Percentiles rank a stretch among this genome's conserved stretches.
Conservation (phyloP, 2,888 invertebrate species). For the Campoplex nolae region DNA sequence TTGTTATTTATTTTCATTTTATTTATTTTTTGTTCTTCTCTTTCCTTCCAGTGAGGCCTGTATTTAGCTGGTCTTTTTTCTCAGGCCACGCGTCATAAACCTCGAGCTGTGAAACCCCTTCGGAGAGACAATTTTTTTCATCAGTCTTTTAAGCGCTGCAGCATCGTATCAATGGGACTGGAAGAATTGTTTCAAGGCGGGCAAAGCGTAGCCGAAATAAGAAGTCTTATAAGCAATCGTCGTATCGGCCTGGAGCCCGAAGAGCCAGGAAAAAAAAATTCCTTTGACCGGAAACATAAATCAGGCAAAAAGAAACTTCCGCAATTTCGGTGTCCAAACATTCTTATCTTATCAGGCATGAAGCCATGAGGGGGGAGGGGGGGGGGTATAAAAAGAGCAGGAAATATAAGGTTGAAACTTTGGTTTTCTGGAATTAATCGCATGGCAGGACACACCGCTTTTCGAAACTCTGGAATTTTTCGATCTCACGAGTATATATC, state of each 20-base stretch:
- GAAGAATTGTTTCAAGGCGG: neutral
- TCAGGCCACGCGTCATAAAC: constrained; percentile 37
- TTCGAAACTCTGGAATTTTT: neutral
- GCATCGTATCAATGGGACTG: neutral
- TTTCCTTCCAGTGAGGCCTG: constrained; percentile 12
- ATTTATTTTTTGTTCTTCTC: neutral
- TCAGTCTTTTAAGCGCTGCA: neutral
- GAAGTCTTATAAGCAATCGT: neutral
- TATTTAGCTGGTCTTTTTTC: neutral
- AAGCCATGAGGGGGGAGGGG: too few relatives aligned
- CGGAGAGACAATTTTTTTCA: constrained; percentile 4
- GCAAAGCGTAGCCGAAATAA: neutral
- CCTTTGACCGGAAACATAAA: neutral
- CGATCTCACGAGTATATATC: neutral
- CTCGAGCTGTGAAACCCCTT: neutral
- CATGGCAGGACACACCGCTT: neutral
- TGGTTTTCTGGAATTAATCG: neutral
- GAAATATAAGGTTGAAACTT: neutral
- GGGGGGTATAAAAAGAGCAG: neutral
- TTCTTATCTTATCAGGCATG: neutral
- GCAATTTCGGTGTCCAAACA: neutral
- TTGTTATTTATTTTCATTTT: too few relatives aligned
- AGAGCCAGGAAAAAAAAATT: neutral
- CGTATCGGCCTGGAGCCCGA: neutral
- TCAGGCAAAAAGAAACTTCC: neutral